These are phyloP conservation scores for Chinchilla lanigera DNA, from an alignment of 2,113 vertebrate genomes.

Conservation along the genomic window DNA sequence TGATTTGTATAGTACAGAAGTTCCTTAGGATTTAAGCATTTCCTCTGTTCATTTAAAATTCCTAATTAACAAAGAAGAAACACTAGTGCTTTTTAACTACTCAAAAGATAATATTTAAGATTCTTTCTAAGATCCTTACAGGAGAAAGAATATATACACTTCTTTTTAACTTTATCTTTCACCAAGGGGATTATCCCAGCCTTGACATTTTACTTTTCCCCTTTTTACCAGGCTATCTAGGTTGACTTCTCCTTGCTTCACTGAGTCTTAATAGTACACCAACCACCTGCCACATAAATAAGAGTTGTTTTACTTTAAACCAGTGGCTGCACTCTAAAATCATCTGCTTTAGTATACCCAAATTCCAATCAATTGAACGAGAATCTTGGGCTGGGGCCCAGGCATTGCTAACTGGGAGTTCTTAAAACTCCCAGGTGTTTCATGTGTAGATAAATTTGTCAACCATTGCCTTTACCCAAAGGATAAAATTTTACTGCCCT, in stretches of 20 bases:
- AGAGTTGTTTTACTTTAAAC: neutral
- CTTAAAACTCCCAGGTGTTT: neutral
- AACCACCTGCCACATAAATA: neutral
- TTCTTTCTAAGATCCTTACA: neutral
- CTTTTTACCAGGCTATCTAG: neutral
- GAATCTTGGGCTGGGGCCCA: conserved; percentile 3
- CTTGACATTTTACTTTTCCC: neutral
- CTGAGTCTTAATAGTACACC: neutral
- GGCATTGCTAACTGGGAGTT: neutral
- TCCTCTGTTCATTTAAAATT: conserved; percentile 23
- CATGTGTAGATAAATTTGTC: neutral
- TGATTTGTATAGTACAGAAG: neutral
- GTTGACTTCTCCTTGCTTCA: neutral
- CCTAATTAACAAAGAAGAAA: conserved; percentile 34
- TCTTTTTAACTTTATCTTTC: neutral
- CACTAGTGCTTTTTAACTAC: neutral
- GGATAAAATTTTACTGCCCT: neutral
- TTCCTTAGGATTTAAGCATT: conserved; percentile 28
- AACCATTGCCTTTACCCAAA: conserved; percentile 1
- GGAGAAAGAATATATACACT: neutral
- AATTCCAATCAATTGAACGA: neutral
- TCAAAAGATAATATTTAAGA: conserved; percentile 18
- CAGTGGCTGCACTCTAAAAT: neutral
- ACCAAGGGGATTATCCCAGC: neutral
- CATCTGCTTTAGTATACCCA: neutral